phyloP scores from a whole-genome alignment of 2,888 invertebrate genomes.

The Vannuccia rotundouncinata region DNA sequence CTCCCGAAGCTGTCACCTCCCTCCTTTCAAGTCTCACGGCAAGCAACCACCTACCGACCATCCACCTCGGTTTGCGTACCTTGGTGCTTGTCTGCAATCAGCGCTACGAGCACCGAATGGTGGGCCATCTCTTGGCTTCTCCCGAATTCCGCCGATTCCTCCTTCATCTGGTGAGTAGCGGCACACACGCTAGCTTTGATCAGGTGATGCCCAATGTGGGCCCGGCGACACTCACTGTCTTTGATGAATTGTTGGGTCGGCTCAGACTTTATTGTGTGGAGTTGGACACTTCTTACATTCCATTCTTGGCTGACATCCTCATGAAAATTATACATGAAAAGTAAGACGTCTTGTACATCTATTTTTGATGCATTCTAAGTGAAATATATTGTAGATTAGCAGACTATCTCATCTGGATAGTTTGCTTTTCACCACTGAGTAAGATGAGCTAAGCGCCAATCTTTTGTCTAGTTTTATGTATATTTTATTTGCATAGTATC shows the following conservation, averaged over 20 bases:
- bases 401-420: too few species aligned
- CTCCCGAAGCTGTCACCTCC: background rate
- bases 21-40: background rate
- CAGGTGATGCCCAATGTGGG: constrained; percentile 1
- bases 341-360: background rate
- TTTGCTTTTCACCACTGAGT: too few species aligned
- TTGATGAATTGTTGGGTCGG: constrained; percentile 20
- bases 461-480: too few species aligned
- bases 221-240: background rate
- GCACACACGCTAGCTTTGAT: background rate
- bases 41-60: background rate
- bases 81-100: constrained; percentile 3
- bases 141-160: background rate
- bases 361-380: background rate
- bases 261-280: background rate
- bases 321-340: background rate
- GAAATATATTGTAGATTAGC: too few species aligned
- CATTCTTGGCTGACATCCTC: background rate
- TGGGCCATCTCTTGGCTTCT: background rate
- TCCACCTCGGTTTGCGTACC: background rate
- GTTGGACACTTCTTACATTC: background rate
- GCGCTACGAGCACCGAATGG: background rate
- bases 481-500: too few species aligned
- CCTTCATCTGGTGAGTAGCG: background rate
- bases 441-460: too few species aligned